Percentiles rank a stretch among this genome's conserved stretches.
phyloP scores from a whole-genome alignment of 2,113 vertebrate species.

The Turdus rufiventris region DNA sequence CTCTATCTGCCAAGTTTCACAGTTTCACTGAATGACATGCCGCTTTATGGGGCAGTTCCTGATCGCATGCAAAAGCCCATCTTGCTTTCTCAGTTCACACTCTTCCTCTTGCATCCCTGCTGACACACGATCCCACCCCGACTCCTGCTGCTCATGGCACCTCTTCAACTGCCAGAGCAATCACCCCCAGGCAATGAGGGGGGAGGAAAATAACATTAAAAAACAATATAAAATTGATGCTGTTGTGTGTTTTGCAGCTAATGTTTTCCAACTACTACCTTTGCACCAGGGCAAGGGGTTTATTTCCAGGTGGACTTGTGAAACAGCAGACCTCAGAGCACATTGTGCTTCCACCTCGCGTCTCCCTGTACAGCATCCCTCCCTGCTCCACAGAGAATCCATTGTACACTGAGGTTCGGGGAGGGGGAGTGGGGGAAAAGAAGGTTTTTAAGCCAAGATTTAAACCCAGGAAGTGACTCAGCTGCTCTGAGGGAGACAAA shows the following conservation, averaged over 20 bases:
- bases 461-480: constrained; percentile 61
- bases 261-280: not conserved
- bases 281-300: not conserved
- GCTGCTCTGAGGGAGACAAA: constrained; percentile 39
- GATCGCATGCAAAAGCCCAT: not conserved
- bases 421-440: not conserved
- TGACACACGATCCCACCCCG: not conserved
- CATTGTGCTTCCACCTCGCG: not conserved
- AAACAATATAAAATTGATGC: not conserved
- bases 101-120: not conserved
- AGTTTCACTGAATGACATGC: constrained; percentile 12
- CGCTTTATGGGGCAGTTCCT: not conserved
- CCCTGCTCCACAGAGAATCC: constrained; percentile 4
- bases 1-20: not conserved
- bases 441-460: constrained; percentile 41
- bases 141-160: constrained; percentile 11
- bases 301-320: constrained; percentile 6
- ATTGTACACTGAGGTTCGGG: not conserved
- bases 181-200: not conserved
- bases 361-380: not conserved
- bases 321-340: not conserved
- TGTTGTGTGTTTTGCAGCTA: not conserved
- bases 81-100: not conserved
- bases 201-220: not conserved
- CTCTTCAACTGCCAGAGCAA: not conserved